These are phyloP conservation scores for Lophochroa leadbeateri DNA, from an alignment of 2,113 vertebrate species.

Conservation along the genomic window DNA sequence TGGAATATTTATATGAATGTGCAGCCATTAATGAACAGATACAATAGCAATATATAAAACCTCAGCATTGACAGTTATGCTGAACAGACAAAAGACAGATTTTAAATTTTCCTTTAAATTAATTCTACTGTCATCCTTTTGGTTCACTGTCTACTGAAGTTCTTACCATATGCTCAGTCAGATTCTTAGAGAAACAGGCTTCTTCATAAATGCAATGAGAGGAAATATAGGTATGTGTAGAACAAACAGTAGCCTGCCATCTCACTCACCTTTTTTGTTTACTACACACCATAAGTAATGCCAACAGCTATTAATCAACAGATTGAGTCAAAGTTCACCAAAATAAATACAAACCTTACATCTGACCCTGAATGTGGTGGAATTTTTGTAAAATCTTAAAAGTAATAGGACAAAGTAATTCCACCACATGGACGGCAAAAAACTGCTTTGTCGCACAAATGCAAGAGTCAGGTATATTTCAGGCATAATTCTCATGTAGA, in stretches of 20 bases:
- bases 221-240: background rate
- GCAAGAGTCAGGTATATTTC: background rate
- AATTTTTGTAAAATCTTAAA: background rate
- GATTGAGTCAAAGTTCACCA: background rate
- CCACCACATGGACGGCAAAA: background rate
- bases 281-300: background rate
- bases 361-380: background rate
- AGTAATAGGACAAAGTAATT: background rate
- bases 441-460: background rate
- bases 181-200: background rate
- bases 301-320: background rate
- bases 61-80: background rate
- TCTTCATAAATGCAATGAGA: background rate
- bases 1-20: background rate
- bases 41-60: background rate
- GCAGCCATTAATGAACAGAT: background rate
- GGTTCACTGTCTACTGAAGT: background rate
- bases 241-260: background rate
- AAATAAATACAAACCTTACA: background rate
- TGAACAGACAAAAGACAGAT: background rate
- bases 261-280: background rate
- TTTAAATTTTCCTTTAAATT: background rate
- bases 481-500: background rate
- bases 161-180: background rate
- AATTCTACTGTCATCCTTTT: background rate